Evolutionary conservation across 2,797 vertebrate species (phyloP).

Genomic region (Micromesistius poutassou): DNA sequence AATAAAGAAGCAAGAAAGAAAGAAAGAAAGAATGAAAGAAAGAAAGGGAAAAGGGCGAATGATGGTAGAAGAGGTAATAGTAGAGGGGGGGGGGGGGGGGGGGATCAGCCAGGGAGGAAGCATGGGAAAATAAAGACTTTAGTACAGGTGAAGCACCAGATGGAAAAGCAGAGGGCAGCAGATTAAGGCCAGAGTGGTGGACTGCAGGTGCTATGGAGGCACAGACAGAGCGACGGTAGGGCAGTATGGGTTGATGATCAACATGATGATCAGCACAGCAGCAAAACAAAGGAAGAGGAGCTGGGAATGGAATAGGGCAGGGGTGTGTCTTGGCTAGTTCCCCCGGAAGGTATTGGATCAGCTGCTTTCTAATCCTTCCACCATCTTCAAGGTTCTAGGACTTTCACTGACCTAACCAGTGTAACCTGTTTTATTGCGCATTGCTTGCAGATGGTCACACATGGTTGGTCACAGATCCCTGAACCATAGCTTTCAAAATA

Average conservation of each 20-base stretch:
- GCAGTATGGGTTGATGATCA: neutral
- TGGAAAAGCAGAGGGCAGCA: neutral
- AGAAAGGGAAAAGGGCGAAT: neutral
- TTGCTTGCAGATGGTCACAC: slow-evolving; percentile 27
- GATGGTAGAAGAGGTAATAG: no score
- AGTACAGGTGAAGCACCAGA: neutral
- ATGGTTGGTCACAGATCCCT: neutral
- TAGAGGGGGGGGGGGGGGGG: neutral
- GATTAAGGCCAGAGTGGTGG: neutral
- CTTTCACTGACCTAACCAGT: neutral
- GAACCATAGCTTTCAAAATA: neutral
- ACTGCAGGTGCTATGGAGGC: neutral
- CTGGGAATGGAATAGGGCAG: slow-evolving; percentile 43
- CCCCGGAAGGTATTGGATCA: neutral
- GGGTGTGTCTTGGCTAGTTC: slow-evolving; percentile 31
- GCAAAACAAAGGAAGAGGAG: slow-evolving; percentile 24
- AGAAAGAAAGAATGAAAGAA: neutral
- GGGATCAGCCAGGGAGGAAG: neutral
- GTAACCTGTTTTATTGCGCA: slow-evolving; percentile 4
- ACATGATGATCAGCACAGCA: neutral
- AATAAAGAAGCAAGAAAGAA: no score
- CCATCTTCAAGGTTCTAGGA: neutral
- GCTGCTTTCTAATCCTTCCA: neutral
- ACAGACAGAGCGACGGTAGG: neutral
- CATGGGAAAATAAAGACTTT: neutral